Evolutionary conservation across 2,113 vertebrate genomes (phyloP).

Genomic region (Cyanocitta stelleri): DNA sequence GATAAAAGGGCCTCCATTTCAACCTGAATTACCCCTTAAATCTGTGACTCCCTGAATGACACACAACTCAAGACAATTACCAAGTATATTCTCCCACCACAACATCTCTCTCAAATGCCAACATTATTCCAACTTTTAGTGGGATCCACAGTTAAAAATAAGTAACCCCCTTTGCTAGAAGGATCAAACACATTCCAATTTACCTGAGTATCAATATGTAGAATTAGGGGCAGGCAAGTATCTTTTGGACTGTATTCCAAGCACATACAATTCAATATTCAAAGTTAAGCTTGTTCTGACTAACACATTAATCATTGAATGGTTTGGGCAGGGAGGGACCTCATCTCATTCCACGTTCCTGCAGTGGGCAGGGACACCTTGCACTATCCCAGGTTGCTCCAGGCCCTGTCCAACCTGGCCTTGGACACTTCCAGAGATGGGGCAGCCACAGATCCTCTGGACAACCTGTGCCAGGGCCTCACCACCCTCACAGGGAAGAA

Average conservation of each 20-base stretch:
- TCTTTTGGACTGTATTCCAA: neutral
- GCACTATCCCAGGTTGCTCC: neutral
- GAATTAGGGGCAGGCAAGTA: neutral
- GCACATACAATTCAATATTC: neutral
- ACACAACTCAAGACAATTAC: neutral
- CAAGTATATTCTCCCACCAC: neutral
- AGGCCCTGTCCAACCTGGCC: neutral
- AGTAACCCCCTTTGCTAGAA: fast-evolving
- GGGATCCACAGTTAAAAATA: neutral
- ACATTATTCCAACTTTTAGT: neutral
- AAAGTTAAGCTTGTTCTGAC: neutral
- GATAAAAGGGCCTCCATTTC: neutral
- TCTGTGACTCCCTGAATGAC: neutral
- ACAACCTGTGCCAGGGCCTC: neutral
- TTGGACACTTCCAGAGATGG: neutral
- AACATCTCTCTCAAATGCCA: neutral
- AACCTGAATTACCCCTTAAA: neutral
- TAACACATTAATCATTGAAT: neutral
- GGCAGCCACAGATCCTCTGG: neutral
- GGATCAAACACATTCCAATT: neutral
- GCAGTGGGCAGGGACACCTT: neutral
- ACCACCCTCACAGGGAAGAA: neutral
- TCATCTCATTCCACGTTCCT: neutral
- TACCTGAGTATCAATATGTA: neutral
- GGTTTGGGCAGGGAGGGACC: neutral